Evolutionary conservation across 2,113 vertebrate genomes (phyloP).

Genomic region (Ophthalmolycus amberensis): DNA sequence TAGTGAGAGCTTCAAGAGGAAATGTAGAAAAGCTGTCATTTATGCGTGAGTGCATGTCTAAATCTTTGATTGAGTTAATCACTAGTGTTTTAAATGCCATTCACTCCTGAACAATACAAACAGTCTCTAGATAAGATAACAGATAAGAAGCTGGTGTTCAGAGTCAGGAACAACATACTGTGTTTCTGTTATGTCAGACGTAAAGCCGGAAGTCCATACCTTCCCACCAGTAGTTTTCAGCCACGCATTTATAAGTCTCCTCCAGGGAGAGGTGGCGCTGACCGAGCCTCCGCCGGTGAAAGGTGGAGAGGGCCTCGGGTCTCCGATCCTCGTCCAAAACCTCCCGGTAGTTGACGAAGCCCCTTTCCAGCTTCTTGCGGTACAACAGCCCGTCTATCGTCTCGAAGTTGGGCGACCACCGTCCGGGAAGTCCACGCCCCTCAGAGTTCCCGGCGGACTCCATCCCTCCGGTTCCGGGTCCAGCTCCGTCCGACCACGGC

Average conservation of each 20-base stretch:
- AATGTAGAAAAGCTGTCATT: background rate
- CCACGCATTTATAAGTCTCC: conserved; percentile 85
- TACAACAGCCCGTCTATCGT: conserved; percentile 82
- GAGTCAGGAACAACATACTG: background rate
- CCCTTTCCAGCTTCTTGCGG: conserved; percentile 85
- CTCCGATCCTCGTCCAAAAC: conserved; percentile 82
- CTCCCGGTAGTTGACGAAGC: conserved; percentile 85
- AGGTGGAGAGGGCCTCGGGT: conserved; percentile 78
- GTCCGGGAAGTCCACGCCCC: conserved; percentile 41
- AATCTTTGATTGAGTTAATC: conserved; percentile 17
- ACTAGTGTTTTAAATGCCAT: background rate
- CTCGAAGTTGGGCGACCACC: conserved; percentile 78
- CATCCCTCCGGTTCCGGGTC: conserved; percentile 31
- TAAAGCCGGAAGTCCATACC: conserved; percentile 66
- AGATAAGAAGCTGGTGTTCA: background rate
- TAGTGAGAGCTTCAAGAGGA: background rate
- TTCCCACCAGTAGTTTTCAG: conserved; percentile 89
- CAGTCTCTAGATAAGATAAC: background rate
- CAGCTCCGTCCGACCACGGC: conserved; percentile 58
- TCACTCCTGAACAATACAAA: background rate
- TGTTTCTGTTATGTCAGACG: background rate
- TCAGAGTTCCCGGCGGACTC: conserved; percentile 33
- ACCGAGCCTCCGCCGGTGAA: conserved; percentile 78
- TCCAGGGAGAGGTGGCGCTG: conserved; percentile 84
- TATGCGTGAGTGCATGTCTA: background rate